Evolutionary conservation across 2,888 invertebrate species (phyloP).

Genomic region (Acheta domesticus): DNA sequence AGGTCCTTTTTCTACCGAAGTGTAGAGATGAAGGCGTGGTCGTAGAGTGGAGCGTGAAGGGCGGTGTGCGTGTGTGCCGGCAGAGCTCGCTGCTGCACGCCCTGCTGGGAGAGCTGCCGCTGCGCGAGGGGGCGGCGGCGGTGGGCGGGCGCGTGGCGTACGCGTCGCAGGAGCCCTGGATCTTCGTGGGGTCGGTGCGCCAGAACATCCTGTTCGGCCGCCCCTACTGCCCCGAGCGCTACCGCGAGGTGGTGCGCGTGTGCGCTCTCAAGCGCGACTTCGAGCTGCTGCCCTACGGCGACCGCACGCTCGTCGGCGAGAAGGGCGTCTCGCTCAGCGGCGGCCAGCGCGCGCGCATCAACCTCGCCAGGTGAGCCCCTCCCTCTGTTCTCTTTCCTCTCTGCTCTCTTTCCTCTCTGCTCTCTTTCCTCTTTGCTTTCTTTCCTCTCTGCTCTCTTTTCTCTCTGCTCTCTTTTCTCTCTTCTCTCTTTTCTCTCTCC

Average conservation of each 20-base stretch:
- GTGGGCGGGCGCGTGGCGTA: constrained; percentile 65
- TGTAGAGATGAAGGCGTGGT: too few species aligned
- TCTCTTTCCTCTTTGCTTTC: not conserved
- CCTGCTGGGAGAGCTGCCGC: not conserved
- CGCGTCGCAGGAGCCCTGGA: constrained; percentile 78
- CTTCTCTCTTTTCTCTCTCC: too few species aligned
- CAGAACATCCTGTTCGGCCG: constrained; percentile 79
- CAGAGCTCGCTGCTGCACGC: constrained; percentile 5
- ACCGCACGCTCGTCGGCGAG: constrained; percentile 73
- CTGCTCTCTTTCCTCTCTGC: too few species aligned
- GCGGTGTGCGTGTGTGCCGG: not conserved
- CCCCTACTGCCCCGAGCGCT: constrained; percentile 54
- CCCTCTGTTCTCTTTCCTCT: not conserved
- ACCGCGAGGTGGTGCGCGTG: constrained; percentile 55
- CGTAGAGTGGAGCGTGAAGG: too few species aligned
- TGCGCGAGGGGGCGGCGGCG: not conserved
- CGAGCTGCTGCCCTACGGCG: constrained; percentile 65
- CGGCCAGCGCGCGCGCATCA: constrained; percentile 76
- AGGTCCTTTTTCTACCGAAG: too few species aligned
- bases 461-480: too few species aligned
- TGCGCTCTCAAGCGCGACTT: constrained; percentile 67
- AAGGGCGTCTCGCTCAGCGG: constrained; percentile 73
- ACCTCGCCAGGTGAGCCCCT: constrained; percentile 57
- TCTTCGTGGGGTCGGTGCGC: constrained; percentile 65
- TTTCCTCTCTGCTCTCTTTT: not conserved